phyloP scores from a whole-genome alignment of 2,797 vertebrate species.

The Coregonus suidteri region DNA sequence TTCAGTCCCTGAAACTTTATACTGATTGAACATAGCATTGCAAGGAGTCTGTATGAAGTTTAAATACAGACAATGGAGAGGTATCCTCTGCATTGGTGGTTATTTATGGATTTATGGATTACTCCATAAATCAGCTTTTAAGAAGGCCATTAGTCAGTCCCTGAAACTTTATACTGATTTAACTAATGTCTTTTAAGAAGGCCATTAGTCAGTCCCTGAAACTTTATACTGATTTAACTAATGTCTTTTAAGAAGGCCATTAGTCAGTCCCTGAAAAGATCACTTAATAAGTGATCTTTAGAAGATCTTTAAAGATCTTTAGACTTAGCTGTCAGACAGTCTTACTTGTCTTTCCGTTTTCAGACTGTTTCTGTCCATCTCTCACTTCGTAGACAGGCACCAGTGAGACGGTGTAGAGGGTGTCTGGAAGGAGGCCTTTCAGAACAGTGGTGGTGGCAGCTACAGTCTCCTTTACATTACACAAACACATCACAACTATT shows the following conservation, averaged over 20 bases:
- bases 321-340: background rate
- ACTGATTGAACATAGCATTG: background rate
- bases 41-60: background rate
- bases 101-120: background rate
- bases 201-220: background rate
- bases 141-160: background rate
- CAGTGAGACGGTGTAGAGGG: constrained; percentile 84
- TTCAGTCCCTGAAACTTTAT: background rate
- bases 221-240: background rate
- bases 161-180: too few relatives aligned
- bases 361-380: constrained; percentile 80
- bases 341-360: constrained; percentile 93
- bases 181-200: background rate
- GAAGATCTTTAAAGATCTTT: constrained; percentile 5
- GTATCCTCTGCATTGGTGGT: background rate
- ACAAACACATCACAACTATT: constrained; percentile 7
- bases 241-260: background rate
- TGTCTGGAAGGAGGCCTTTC: constrained; percentile 86
- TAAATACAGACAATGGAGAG: constrained; percentile 1
- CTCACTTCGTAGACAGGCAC: constrained; percentile 79
- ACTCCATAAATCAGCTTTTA: background rate
- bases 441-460: constrained; percentile 85
- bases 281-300: background rate
- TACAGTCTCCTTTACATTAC: constrained; percentile 79
- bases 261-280: background rate